phyloP scores from a whole-genome alignment of 2,797 vertebrate species.

The Acomys russatus region DNA sequence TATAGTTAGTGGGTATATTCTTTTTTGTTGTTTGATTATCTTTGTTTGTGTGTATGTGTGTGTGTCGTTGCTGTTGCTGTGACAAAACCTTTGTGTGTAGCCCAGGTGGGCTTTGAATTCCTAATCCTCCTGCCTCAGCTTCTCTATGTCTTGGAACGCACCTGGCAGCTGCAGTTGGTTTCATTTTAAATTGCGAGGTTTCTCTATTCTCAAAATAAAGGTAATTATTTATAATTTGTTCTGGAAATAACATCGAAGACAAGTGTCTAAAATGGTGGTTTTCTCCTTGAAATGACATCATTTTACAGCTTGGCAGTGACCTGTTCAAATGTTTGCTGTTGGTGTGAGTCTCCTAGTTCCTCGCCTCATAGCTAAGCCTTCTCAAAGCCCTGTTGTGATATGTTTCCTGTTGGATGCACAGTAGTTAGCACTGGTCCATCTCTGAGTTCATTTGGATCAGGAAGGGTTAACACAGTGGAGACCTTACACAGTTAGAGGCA shows the following conservation, averaged over 20 bases:
- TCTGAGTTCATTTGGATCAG: background rate
- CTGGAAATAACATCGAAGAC: background rate
- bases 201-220: background rate
- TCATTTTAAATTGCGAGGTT: background rate
- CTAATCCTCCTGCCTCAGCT: background rate
- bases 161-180: background rate
- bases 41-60: background rate
- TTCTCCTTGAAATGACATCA: background rate
- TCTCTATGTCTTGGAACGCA: background rate
- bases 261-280: background rate
- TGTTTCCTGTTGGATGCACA: background rate
- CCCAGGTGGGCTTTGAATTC: background rate
- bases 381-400: background rate
- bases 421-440: background rate
- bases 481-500: background rate
- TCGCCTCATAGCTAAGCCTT: background rate
- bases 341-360: background rate
- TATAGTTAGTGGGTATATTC: background rate
- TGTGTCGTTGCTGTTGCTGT: background rate
- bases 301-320: background rate
- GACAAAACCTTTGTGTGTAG: background rate
- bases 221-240: conserved; percentile 35
- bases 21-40: background rate
- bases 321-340: background rate
- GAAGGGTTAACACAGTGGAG: background rate